These are phyloP conservation scores for Cynopterus brachyotis DNA, from an alignment of 2,113 vertebrate genomes.

Conservation along the genomic window DNA sequence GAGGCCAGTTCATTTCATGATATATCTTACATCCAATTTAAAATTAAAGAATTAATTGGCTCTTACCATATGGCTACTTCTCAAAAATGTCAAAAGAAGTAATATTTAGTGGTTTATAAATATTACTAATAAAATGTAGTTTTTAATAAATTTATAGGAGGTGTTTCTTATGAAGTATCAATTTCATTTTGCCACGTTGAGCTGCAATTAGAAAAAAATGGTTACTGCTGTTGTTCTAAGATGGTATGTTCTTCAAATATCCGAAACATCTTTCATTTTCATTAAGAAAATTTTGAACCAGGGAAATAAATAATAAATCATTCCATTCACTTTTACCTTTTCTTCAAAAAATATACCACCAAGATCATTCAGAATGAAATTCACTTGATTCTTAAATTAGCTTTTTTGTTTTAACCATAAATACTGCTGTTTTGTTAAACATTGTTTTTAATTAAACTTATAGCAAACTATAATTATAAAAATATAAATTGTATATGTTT, in stretches of 20 bases:
- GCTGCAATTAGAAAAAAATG: not conserved
- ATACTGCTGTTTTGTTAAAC: not conserved
- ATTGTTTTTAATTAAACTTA: constrained; percentile 14
- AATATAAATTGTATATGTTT: constrained; percentile 39
- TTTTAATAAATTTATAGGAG: no score
- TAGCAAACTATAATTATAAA: not conserved
- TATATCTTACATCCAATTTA: not conserved
- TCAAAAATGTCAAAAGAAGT: not conserved
- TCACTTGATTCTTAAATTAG: not conserved
- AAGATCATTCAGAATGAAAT: not conserved
- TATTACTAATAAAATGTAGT: not conserved
- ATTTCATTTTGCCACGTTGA: not conserved
- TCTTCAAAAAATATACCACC: not conserved
- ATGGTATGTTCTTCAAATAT: not conserved
- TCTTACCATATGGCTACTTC: not conserved
- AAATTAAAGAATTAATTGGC: not conserved
- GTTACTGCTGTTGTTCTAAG: not conserved
- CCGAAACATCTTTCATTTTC: not conserved
- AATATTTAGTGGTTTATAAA: not conserved
- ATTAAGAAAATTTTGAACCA: not conserved
- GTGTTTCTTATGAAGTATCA: not conserved
- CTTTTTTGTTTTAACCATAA: not conserved
- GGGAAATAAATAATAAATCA: not conserved
- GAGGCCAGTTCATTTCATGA: not conserved
- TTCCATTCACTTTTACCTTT: not conserved